Evolutionary conservation across 2,888 invertebrate genomes (phyloP).

Genomic region (Tipula vernalis): DNA sequence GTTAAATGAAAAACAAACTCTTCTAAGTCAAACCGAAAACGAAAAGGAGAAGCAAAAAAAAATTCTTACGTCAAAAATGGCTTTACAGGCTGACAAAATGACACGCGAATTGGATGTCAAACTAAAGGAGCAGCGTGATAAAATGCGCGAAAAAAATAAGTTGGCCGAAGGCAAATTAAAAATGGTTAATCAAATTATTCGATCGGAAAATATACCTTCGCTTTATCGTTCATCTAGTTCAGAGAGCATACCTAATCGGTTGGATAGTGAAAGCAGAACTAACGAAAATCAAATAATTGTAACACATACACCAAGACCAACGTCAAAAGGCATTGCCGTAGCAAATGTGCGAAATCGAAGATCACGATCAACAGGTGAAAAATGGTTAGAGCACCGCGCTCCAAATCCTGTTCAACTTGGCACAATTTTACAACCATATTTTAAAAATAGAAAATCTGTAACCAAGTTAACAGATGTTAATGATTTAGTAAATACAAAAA

Average conservation of each 20-base stretch:
- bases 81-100: constrained; percentile 60
- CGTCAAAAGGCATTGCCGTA: constrained; percentile 47
- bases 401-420: constrained; percentile 66
- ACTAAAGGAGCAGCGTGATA: constrained; percentile 44
- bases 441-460: constrained; percentile 71
- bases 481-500: constrained; percentile 54
- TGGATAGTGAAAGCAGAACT: not conserved
- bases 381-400: constrained; percentile 85
- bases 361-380: constrained; percentile 64
- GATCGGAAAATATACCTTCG: constrained; percentile 27
- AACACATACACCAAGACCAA: constrained; percentile 15
- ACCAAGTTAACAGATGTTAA: constrained; percentile 69
- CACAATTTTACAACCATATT: constrained; percentile 80
- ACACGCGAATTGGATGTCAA: constrained; percentile 55
- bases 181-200: constrained; percentile 45
- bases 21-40: constrained; percentile 47
- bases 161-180: constrained; percentile 48
- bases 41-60: constrained; percentile 55
- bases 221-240: constrained; percentile 27
- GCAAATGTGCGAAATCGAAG: constrained; percentile 63
- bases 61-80: constrained; percentile 49
- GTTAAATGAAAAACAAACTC: constrained; percentile 49
- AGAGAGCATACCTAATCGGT: constrained; percentile 20
- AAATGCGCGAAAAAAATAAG: constrained; percentile 37
- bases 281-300: constrained; percentile 14